phyloP scores from a whole-genome alignment of 2,797 vertebrate species.

The Phoeniculus purpureus region DNA sequence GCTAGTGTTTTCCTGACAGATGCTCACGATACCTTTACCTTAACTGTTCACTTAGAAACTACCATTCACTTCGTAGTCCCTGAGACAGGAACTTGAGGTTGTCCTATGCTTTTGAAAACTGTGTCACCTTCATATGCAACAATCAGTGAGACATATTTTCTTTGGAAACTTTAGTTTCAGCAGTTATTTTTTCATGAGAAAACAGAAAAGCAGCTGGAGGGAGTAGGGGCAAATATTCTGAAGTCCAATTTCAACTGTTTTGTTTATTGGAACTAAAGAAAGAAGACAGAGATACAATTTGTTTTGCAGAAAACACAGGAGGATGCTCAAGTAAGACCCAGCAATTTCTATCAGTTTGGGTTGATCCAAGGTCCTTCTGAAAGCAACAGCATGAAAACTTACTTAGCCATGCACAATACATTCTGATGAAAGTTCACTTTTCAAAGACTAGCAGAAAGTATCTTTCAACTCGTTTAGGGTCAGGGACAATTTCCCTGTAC shows the following conservation, averaged over 20 bases:
- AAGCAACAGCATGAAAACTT: background rate
- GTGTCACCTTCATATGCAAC: background rate
- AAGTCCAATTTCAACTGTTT: background rate
- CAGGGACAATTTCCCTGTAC: background rate
- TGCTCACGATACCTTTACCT: background rate
- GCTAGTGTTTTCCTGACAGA: background rate
- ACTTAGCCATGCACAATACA: background rate
- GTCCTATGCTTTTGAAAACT: background rate
- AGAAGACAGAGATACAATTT: background rate
- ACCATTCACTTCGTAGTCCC: background rate
- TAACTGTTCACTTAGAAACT: background rate
- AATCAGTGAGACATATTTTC: background rate
- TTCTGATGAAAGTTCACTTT: background rate
- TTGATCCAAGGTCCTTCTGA: background rate
- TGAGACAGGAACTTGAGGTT: background rate
- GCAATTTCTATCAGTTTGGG: background rate
- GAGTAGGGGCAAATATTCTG: background rate
- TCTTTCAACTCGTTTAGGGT: background rate
- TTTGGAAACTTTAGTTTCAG: background rate
- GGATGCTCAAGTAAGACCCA: background rate
- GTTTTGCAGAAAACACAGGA: background rate
- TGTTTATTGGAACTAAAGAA: background rate
- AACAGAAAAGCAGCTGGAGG: background rate
- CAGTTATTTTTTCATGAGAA: background rate
- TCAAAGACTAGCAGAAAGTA: background rate